Evolutionary conservation across 2,113 vertebrate genomes (phyloP).

Genomic region (Carassius auratus): DNA sequence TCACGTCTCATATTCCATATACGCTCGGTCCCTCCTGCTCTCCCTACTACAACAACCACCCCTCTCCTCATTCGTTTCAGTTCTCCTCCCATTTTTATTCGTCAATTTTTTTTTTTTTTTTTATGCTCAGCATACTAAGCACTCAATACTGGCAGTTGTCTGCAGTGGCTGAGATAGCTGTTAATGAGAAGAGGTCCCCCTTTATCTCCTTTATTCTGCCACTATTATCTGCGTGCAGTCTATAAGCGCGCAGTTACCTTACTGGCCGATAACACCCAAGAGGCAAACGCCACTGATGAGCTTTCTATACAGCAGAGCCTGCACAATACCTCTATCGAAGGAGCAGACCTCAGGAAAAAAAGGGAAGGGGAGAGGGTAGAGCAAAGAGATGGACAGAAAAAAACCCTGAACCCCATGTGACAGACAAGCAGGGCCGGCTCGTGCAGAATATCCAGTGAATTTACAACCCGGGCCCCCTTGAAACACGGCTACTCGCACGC

Average conservation of each 20-base stretch:
- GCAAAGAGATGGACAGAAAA: constrained; percentile 70
- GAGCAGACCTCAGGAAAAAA: constrained; percentile 74
- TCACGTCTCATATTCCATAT: constrained; percentile 17
- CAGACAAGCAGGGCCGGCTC: constrained; percentile 86
- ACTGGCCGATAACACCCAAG: constrained; percentile 91
- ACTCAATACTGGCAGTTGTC: constrained; percentile 89
- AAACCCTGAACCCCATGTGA: constrained; percentile 85
- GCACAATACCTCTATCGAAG: constrained; percentile 96
- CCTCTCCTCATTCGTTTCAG: constrained; percentile 46
- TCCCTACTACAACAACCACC: constrained; percentile 7
- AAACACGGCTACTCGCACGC: constrained; percentile 71
- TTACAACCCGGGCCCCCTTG: constrained; percentile 77
- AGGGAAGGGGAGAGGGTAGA: constrained; percentile 48
- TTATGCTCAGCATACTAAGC: constrained; percentile 83
- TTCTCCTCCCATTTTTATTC: constrained; percentile 62
- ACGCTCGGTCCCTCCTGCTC: constrained; percentile 25
- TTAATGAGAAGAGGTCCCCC: constrained; percentile 98
- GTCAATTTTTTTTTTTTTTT: constrained; percentile 77
- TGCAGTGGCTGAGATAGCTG: constrained; percentile 97
- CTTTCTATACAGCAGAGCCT: constrained; percentile 90
- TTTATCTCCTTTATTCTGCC: constrained; percentile 96
- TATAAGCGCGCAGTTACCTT: constrained; percentile 96
- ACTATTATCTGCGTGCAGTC: constrained; percentile 97
- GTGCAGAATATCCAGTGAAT: constrained; percentile 91
- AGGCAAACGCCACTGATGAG: constrained; percentile 97